Conservation (phyloP, 2,113 vertebrate species). For the Pipra filicauda region DNA sequence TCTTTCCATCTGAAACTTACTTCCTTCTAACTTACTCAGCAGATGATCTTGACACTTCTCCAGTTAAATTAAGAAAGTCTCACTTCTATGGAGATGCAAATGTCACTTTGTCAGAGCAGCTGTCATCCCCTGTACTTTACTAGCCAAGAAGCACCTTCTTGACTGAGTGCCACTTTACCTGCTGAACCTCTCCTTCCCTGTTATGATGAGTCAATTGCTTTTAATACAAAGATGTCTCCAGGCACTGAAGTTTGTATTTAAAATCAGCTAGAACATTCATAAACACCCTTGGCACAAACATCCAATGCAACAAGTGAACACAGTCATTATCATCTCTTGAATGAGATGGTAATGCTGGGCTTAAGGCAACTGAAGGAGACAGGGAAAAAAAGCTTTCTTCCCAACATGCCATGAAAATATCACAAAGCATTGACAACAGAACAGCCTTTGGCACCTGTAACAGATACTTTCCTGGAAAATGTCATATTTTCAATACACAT, state of each 20-base stretch:
- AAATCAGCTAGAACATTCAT: not conserved
- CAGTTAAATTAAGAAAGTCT: slow-evolving; percentile 56
- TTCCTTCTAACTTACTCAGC: slow-evolving; percentile 30
- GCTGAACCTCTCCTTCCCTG: not conserved
- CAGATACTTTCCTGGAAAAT: not conserved
- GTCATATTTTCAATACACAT: not conserved
- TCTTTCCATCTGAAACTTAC: slow-evolving; percentile 1
- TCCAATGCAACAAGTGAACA: not conserved
- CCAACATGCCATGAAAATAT: not conserved
- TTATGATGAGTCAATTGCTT: not conserved
- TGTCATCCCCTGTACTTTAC: slow-evolving; percentile 31
- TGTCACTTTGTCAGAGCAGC: slow-evolving; percentile 56
- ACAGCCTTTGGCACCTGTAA: not conserved
- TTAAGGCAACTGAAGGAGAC: not conserved
- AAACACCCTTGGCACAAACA: not conserved
- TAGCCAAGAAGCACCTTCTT: slow-evolving; percentile 26
- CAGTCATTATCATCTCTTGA: not conserved
- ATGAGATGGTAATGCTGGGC: not conserved
- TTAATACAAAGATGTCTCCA: not conserved
- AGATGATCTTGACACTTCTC: slow-evolving; percentile 47
- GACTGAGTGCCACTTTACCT: slow-evolving; percentile 5
- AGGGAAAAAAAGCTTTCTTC: slow-evolving; percentile 2
- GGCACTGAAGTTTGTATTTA: not conserved
- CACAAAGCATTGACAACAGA: not conserved
- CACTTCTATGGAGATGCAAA: slow-evolving; percentile 51